phyloP scores from a whole-genome alignment of 2,797 vertebrate genomes.

The Trachurus trachurus region DNA sequence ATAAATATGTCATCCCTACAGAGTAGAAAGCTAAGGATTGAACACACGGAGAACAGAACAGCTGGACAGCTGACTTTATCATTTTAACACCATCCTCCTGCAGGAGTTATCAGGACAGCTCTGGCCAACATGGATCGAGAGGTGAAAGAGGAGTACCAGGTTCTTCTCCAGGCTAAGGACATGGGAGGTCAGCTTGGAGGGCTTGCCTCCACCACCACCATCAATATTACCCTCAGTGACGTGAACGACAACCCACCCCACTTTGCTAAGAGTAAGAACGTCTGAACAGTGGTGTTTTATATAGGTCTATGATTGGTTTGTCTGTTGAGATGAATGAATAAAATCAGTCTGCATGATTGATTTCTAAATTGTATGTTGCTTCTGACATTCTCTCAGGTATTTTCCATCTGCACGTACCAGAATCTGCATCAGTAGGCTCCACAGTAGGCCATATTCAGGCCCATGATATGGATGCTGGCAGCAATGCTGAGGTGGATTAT shows the following conservation, averaged over 20 bases:
- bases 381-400: constrained; percentile 42
- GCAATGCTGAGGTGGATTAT: constrained; percentile 93
- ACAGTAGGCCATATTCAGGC: constrained; percentile 92
- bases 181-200: constrained; percentile 97
- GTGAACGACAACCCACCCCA: constrained; percentile 97
- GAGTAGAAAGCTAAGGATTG: too few relatives aligned
- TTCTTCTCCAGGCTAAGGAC: constrained; percentile 96
- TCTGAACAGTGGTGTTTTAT: not conserved
- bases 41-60: too few relatives aligned
- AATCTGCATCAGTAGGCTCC: constrained; percentile 89
- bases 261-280: constrained; percentile 91
- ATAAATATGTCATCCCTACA: too few relatives aligned
- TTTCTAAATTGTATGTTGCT: not conserved
- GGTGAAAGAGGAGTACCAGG: constrained; percentile 94
- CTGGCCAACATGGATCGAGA: constrained; percentile 97
- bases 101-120: constrained; percentile 94
- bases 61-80: too few relatives aligned
- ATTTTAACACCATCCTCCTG: not conserved
- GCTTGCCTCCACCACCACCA: constrained; percentile 91
- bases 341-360: not conserved
- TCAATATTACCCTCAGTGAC: constrained; percentile 94
- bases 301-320: not conserved
- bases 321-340: not conserved
- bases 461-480: constrained; percentile 91
- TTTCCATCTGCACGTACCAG: constrained; percentile 72